Conservation (phyloP, 2,113 vertebrate genomes). For the Brachyistius frenatus region DNA sequence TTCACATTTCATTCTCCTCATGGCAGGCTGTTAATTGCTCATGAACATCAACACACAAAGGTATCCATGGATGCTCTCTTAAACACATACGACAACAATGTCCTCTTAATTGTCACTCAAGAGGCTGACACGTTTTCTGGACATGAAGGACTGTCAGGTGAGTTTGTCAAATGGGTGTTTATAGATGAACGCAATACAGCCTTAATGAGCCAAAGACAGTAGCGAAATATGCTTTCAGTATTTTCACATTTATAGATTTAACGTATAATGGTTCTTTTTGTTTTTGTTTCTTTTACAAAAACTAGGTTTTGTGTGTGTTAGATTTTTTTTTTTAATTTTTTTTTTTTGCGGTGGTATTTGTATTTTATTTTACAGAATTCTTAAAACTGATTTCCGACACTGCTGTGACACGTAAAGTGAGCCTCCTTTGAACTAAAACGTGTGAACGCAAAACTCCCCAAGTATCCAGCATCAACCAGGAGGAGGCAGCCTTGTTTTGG, state of each 20-base stretch:
- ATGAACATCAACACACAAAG: constrained; percentile 65
- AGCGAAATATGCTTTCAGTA: constrained; percentile 67
- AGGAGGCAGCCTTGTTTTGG: too few relatives aligned
- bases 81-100: constrained; percentile 19
- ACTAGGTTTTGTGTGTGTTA: not conserved
- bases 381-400: too few relatives aligned
- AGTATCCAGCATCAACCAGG: too few relatives aligned
- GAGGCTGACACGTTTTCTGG: constrained; percentile 81
- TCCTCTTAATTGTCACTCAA: constrained; percentile 54
- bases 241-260: constrained; percentile 1
- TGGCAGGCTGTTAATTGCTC: not conserved
- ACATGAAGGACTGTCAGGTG: constrained; percentile 88
- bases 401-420: too few relatives aligned
- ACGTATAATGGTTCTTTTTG: not conserved
- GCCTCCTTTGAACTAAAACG: too few relatives aligned
- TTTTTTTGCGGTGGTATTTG: not conserved
- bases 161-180: constrained; percentile 82
- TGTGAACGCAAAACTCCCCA: too few relatives aligned
- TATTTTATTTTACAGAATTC: too few relatives aligned
- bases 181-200: constrained; percentile 15
- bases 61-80: constrained; percentile 47
- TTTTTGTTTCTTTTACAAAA: not conserved
- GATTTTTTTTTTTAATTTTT: not conserved
- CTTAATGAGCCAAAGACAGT: constrained; percentile 70
- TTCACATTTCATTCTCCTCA: not conserved